These are phyloP conservation scores for Pristis pectinata DNA, from an alignment of 2,797 vertebrate genomes.

Conservation along the genomic window DNA sequence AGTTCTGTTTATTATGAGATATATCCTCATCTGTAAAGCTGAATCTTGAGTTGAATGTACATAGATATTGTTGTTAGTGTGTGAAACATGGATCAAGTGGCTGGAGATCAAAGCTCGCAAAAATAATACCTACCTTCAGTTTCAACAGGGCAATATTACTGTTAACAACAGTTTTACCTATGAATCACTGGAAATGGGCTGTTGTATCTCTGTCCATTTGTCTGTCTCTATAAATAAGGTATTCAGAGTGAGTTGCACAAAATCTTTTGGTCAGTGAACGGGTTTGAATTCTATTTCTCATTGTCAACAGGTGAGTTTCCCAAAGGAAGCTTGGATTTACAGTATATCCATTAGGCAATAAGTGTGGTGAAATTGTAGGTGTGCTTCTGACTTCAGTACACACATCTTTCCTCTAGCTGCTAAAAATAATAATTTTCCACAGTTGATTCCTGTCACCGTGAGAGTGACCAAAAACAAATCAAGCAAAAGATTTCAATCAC, in stretches of 20 bases:
- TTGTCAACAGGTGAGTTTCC: background rate
- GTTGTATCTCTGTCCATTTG: no score
- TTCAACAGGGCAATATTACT: background rate
- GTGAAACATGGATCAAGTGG: background rate
- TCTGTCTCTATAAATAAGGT: no score
- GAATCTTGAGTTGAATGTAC: background rate
- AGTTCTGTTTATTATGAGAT: background rate
- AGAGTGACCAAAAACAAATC: background rate
- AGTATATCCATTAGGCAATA: background rate
- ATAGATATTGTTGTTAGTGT: background rate
- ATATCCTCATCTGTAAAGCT: background rate
- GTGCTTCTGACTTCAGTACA: background rate
- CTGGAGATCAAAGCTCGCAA: background rate
- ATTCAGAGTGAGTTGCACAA: no score
- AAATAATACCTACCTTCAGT: background rate
- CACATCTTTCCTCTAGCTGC: background rate
- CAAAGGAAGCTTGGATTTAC: background rate
- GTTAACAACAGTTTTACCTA: background rate
- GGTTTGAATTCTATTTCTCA: no score
- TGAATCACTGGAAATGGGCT: background rate
- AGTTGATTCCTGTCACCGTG: background rate
- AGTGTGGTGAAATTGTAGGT: background rate
- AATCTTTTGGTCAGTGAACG: no score
- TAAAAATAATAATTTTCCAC: background rate
- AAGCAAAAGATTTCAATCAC: background rate